Base-by-base conservation (phyloP, 2,797 vertebrate genomes). In the Cryptoblepharus egeriae region DNA sequence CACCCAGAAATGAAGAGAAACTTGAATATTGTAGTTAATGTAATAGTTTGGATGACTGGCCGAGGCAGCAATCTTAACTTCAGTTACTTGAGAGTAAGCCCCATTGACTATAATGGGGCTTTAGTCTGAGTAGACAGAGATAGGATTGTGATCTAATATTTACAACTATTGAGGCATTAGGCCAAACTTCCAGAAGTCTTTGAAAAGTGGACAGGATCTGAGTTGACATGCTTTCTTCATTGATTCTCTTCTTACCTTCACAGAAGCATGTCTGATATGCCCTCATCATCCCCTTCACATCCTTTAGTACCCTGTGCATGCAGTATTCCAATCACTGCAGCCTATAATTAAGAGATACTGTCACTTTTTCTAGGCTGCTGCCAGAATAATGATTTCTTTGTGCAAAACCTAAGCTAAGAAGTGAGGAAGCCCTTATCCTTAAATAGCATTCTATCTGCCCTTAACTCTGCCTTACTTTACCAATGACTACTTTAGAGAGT, bases 381-480 rank as follows among this genome's bases (percentile, higher is more conserved):
- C 87, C 20, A 69, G 87, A 84, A 88, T 91, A 88, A 91, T 74
- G 90, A 79, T 26, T 45, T 49, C 81, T 90, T 91, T 77, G 80
- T 76, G 76, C 78, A 84, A 87, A 85, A 85, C 82, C 86, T n/a
- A 88, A 85, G 84, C 86, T n/a, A 88, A 70, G 71, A 67, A 78
- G 70, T 75, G 81, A 80, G 70, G 87, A 78, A 79, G 42, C 85
- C 90, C 49, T 90, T 91, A 87, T 88, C 92, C 89, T 64, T 22
- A 86, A 89, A 81, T 77, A 71, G 1, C 11, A 49, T 84, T 88
- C 89, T 79, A 30, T 49, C 45, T 86, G 45, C 90, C 49, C 76
- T 28, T 85, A 86, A 42, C 86, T 22, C 79, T 85, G 91, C 90
- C 89, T 93, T 92, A 37, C 90, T 93, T 89, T 89, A 91, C 91